These are phyloP conservation scores for Tanytarsus gracilentus DNA, from an alignment of 2,888 invertebrate genomes.

Conservation along the genomic window DNA sequence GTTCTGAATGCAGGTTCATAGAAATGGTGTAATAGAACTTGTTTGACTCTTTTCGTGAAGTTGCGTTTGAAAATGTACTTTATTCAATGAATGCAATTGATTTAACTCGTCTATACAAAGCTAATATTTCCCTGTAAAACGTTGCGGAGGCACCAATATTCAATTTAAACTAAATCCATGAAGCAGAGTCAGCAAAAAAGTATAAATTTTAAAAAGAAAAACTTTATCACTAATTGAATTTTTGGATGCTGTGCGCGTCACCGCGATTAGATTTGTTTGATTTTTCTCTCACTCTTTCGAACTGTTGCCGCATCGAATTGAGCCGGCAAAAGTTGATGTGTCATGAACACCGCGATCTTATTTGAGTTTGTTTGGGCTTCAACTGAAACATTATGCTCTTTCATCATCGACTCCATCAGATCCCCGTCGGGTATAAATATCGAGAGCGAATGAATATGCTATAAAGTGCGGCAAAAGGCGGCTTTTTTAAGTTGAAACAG, in stretches of 20 bases:
- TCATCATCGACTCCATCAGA: conserved; percentile 1
- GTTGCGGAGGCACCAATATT: background rate
- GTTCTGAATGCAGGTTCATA: too few relatives aligned
- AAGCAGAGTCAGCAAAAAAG: background rate
- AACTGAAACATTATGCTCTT: conserved; percentile 10
- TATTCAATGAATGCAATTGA: too few relatives aligned
- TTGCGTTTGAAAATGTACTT: too few relatives aligned
- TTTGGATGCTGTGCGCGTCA: too few relatives aligned
- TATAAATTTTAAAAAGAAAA: too few relatives aligned
- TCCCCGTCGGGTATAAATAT: conserved; percentile 4
- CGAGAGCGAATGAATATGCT: too few relatives aligned
- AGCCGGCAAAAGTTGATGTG: conserved; percentile 3
- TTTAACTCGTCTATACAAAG: too few relatives aligned
- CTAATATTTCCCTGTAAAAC: too few relatives aligned
- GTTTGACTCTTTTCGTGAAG: too few relatives aligned
- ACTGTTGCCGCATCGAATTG: conserved; percentile 17
- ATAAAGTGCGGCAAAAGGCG: background rate
- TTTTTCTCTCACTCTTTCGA: conserved; percentile 2
- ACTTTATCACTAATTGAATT: conserved; percentile 5
- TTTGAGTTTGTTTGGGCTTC: background rate
- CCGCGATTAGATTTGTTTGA: conserved; percentile 28
- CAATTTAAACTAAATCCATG: background rate
- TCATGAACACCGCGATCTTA: conserved; percentile 10
- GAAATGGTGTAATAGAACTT: too few relatives aligned
- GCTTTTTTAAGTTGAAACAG: conserved; percentile 9